phyloP scores from a whole-genome alignment of 2,888 invertebrate species.

The Kuschelorhynchus macadamiae region DNA sequence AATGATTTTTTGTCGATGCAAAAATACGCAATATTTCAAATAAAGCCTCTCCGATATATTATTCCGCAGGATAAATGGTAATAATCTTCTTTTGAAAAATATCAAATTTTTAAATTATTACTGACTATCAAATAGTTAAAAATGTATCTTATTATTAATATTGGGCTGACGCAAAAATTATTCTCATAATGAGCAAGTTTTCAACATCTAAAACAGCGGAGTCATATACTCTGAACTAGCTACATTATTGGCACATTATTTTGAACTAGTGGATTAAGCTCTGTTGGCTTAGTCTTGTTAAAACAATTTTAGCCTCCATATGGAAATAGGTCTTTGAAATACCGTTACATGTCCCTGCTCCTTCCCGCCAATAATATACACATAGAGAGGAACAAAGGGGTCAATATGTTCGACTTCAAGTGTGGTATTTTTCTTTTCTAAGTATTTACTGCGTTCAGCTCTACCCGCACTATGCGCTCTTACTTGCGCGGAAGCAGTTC shows the following conservation, averaged over 20 bases:
- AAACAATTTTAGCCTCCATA: constrained; percentile 82
- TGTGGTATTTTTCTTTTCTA: constrained; percentile 20
- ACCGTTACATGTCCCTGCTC: constrained; percentile 84
- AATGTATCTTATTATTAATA: no score
- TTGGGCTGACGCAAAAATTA: no score
- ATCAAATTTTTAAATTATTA: no score
- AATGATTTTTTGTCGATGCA: no score
- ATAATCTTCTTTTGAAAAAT: no score
- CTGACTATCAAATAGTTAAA: no score
- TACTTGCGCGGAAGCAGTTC: constrained; percentile 56
- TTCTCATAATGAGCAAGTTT: constrained; percentile 9
- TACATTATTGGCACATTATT: constrained; percentile 27
- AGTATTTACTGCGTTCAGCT: constrained; percentile 55
- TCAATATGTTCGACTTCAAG: constrained; percentile 62
- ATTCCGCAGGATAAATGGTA: no score
- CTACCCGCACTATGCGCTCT: constrained; percentile 74
- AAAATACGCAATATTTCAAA: no score
- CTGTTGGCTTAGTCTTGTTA: constrained; percentile 49
- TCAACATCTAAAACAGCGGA: no score
- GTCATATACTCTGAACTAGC: constrained; percentile 6
- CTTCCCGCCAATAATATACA: constrained; percentile 84
- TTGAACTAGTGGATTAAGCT: constrained; percentile 27
- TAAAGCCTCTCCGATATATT: no score
- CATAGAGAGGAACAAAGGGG: constrained; percentile 72
- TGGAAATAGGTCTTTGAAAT: constrained; percentile 82